Evolutionary conservation across 2,113 vertebrate species (phyloP), one percentile per base, ranked within the genome.

Genomic region (Pseudolaguvia tuberculata): DNA sequence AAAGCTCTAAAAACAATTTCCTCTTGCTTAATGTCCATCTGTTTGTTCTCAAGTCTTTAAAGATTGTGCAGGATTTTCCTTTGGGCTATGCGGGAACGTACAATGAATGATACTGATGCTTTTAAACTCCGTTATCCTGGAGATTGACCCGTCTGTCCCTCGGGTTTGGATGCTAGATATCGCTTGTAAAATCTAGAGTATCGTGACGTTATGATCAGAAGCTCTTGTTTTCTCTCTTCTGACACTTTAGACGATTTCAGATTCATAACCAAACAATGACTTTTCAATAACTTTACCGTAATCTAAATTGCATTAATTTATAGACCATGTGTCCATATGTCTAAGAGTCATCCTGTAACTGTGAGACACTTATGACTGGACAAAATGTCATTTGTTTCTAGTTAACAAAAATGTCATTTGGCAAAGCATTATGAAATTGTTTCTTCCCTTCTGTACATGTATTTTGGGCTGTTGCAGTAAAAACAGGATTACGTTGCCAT

Each of bases 401-500:
- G 23, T 27, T 50, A 47, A 9, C 1, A 5, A 66, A n/a, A 25
- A 48, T 48, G 7, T 48, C 8, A 67, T 50, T 50, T 65, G n/a
- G 42, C 39, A 25, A 65, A 25, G 1, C 10, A n/a, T 23, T 15
- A 42, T 66, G n/a, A 66, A 66, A 50, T 66, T 11, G 42, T 25
- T 27, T 45, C 8, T 20, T 29, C 17, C 29, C 15, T 50, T 66
- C 42, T 45, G 15, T 47, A 23, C 45, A 47, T 66, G 48, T 14
- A 9, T 27, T 67, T 45, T 15, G 18, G 1, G 42, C 7, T 50
- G 15, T 29, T 5, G 23, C 63, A 47, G 21, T 67, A 67, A 29
- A 14, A 67, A 72, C 8, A 69, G 77, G 76, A 75, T 78, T 42
- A 21, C 59, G 78, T 79, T 72, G 73, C 77, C 65, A 69, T 61